Conservation (phyloP, 2,113 vertebrate genomes). For the Triplophysa tibetana region DNA sequence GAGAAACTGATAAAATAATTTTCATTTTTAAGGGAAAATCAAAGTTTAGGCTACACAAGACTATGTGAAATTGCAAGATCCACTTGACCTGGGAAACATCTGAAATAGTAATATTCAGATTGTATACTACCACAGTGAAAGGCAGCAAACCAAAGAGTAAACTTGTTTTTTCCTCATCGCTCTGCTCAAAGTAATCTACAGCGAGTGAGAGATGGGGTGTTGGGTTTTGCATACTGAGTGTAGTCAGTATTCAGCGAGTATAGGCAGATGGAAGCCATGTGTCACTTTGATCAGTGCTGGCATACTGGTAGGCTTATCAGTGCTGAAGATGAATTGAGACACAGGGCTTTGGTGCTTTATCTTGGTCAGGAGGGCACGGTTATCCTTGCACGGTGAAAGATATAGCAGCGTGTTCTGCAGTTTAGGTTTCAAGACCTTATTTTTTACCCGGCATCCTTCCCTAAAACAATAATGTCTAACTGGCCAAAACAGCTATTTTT, state of each 20-base stretch:
- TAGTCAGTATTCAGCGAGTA: conserved; percentile 50
- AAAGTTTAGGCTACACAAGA: no score
- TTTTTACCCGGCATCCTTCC: neutral
- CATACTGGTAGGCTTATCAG: conserved; percentile 52
- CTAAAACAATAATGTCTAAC: neutral
- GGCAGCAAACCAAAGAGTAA: neutral
- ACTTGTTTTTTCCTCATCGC: neutral
- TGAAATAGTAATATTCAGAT: neutral
- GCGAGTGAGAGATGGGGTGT: neutral
- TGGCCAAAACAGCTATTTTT: neutral
- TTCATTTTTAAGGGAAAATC: no score
- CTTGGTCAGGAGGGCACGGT: conserved; percentile 31
- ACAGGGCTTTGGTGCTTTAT: conserved; percentile 34
- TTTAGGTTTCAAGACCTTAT: conserved; percentile 1
- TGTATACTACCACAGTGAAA: neutral
- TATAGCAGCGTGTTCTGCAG: neutral
- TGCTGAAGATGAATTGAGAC: conserved; percentile 44
- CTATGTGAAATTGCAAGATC: no score
- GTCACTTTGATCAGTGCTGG: conserved; percentile 52
- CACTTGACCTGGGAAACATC: no score
- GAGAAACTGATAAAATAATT: no score
- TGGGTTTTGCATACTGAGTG: conserved; percentile 36
- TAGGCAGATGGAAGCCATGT: conserved; percentile 38
- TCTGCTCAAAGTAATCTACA: neutral
- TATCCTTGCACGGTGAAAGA: conserved; percentile 26